Evolutionary conservation across 1,140 invertebrate genomes (phyloP), one percentile per base, ranked within the genome.

Genomic region (Carposina sasakii): DNA sequence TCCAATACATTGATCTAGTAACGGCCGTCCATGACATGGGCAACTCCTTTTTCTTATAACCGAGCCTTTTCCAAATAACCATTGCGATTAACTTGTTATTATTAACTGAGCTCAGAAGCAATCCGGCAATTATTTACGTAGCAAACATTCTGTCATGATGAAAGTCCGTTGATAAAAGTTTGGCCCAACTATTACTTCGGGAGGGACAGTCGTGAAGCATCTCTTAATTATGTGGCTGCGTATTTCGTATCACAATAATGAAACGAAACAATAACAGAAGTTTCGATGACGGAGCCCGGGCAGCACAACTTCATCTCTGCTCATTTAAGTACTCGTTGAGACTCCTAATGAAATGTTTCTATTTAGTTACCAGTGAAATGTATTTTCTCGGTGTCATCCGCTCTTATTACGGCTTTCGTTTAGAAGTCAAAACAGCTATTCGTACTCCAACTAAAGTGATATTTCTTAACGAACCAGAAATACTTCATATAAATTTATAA

Each of bases 241-340:
- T 81, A 81, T 78, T 82, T 75, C 67, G 71, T 74, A 79, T 83
- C 77, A 83, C 76, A 81, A 79, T 83, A 81, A 83, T 81, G 76
- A 83, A 83, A 64, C 61, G 69, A 77, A 76, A 79, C 77, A 79
- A 81, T 79, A 81, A 81, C 76, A 76, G 78, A 83, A 83, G 79
- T 83, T 83, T 68, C 67, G 71, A 73, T 67, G 67, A 56, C 67
- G 65, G 67, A 64, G 67, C 62, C 63, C 70, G 61, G 67, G 61
- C 63, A 58, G 60, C 57, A 57, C 67, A 77, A 77, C 68, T 81
- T 71, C 59, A 56, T 53, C 63, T 62, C 62, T 73, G 76, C 67
- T 76, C 78, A 70, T 67, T 73, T 81, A 74, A 83, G 74, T 74
- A 74, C 67, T 76, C 69, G 74, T 76, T 74, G 63, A 72, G 62